Conservation (phyloP, 2,888 invertebrate species). For the Tetragnatha montana region DNA sequence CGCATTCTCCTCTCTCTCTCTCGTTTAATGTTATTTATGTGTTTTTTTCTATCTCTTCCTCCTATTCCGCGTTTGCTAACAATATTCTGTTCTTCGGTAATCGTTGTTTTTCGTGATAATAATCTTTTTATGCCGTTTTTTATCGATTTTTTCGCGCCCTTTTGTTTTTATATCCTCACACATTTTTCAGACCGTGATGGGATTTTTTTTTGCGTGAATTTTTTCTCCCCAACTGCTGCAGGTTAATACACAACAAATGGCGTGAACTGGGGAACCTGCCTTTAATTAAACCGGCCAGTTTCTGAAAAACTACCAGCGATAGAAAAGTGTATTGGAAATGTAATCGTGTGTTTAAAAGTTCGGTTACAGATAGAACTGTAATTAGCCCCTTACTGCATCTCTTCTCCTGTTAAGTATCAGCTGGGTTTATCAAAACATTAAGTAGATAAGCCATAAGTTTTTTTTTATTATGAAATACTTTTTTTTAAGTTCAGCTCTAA, state of each 20-base stretch:
- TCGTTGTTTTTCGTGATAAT: constrained; percentile 51
- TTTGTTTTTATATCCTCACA: constrained; percentile 32
- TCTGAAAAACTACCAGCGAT: neutral
- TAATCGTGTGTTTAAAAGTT: neutral
- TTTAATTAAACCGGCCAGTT: constrained; percentile 26
- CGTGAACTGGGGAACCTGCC: neutral
- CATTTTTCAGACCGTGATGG: constrained; percentile 15
- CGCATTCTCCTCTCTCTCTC: constrained; percentile 17
- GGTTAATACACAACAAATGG: neutral
- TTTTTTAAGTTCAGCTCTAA: no score
- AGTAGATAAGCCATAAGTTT: no score
- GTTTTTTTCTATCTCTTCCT: constrained; percentile 6
- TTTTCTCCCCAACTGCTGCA: neutral
- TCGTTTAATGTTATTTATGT: constrained; percentile 28
- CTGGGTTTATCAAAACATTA: no score
- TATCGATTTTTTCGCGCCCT: neutral
- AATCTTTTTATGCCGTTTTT: constrained; percentile 27
- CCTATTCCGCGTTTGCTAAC: neutral
- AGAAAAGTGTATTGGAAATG: neutral
- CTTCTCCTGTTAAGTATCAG: no score
- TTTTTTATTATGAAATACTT: no score
- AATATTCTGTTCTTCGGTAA: constrained; percentile 33
- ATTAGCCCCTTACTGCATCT: no score
- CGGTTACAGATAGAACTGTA: no score
- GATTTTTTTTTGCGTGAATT: constrained; percentile 17